Base-by-base conservation (phyloP, 2,797 vertebrate species). In the Hylomyscus alleni region DNA sequence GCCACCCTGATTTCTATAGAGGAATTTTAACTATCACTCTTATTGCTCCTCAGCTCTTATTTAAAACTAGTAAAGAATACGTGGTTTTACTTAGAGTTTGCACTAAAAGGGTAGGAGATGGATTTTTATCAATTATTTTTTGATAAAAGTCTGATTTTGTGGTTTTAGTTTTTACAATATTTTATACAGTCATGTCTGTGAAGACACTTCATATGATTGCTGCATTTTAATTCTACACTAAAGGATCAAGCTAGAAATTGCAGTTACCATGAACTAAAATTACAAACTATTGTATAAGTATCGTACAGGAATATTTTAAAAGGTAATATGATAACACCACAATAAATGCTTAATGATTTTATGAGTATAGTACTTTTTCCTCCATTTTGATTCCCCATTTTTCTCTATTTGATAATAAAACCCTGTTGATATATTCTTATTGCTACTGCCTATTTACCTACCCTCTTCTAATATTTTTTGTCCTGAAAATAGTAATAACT, bases 51-150 rank as follows among this genome's bases (percentile, higher is more conserved):
- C 82, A 24, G 0, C 60, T 1, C 5, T 1, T 65, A 88, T 96
- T 97, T 72, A 52, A 82, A 85, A n/a, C 77, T 37, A 97, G 82
- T 0, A 65, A 72, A 95, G 29, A 97, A 95, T 91, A 40, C 94
- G 52, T 65, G 11, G 1, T 77, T 87, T 60, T 72, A 54, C 14
- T 67, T 2, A 34, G 40, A 67, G 3, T n/a, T 93, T 89, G 10
- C 29, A 37, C 2, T 90, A 40, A 17, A 88, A 76, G 91, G 37
- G n/a, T 87, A 62, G 81, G 62, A 93, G 22, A 93, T 94, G 50
- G 40, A 24, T 67, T 90, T 96, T 96, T 77, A 78, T 89, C 97
- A 96, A 94, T 78, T 95, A 94, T 22, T 97, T 97, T 97, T 91
- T 97, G 24, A 88, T 96, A 95, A 54, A 95, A 17, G 73, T 19